Base-by-base conservation (phyloP, 2,797 vertebrate species). In the Neopelma chrysocephalum region DNA sequence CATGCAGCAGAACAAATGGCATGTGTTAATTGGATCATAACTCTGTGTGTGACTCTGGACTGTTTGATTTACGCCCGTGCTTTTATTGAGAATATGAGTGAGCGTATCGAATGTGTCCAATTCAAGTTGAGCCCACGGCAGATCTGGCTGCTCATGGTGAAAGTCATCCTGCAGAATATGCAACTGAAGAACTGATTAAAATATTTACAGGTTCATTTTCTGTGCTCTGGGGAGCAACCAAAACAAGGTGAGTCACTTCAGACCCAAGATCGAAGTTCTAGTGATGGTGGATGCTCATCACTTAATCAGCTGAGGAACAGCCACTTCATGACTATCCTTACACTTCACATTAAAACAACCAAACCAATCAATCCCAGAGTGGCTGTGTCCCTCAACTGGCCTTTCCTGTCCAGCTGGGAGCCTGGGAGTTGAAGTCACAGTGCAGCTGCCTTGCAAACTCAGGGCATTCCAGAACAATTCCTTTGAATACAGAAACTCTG, bases 171-270 rank as follows among this genome's bases (percentile, higher is more conserved):
- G 65, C 14, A 36, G 68, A 27, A 34, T 16, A 11, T 42, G 75
- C 4, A 23, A 15, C 71, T 53, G 83, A 54, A 51, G 77, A 38
- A 16, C 19, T 6, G 34, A 58, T 90, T 57, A 51, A 77, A 90
- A 61, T 40, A 48, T 85, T 94, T 84, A 47, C 42, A 25, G 3
- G 4, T 66, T 84, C 26, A 13, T 87, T 93, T 92, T 65, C 87
- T 51, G 56, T 64, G 87, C 34, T 1, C 32, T 31, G 36, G 19
- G 13, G 21, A 88, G 54, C n/a, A 42, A 51, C 51, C 75, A 69
- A 62, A 91, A 34, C 68, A 83, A 65, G 68, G 93, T 82, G 92
- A 95, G 75, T 90, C 81, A 87, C 47, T n/a, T 56, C 69, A 82
- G 54, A 34, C 40, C 53, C 8, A 32, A 72, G 60, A 22, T 58